Conservation (phyloP, 2,888 invertebrate genomes). For the Thalpophila matura region DNA sequence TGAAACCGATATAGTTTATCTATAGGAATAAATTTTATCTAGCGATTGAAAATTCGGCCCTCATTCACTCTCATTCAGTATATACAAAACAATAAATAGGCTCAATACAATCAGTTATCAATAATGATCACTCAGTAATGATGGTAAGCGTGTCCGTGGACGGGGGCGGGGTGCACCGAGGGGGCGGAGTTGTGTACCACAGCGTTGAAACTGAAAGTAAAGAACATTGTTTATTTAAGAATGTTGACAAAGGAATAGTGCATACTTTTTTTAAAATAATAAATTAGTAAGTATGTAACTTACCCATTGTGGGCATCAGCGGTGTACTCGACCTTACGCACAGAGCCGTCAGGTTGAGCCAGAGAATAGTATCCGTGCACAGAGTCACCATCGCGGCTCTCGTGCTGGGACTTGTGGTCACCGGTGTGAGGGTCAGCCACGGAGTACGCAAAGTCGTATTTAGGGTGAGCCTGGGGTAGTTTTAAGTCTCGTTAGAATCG, state of each 20-base stretch:
- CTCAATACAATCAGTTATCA: slow-evolving; percentile 3
- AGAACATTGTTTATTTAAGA: not conserved
- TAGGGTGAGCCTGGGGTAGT: slow-evolving; percentile 79
- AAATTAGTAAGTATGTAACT: slow-evolving; percentile 4
- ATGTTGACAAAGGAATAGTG: not conserved
- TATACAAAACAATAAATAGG: slow-evolving; percentile 44
- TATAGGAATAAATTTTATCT: too few relatives aligned
- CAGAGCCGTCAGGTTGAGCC: slow-evolving; percentile 88
- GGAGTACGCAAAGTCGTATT: slow-evolving; percentile 88
- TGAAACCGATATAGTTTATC: too few relatives aligned
- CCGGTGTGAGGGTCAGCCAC: slow-evolving; percentile 90
- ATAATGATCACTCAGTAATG: slow-evolving; percentile 66
- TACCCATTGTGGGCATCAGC: slow-evolving; percentile 75
- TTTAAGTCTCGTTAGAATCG: too few relatives aligned
- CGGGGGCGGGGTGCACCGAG: slow-evolving; percentile 76
- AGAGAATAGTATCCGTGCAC: slow-evolving; percentile 91
- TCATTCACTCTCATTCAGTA: slow-evolving; percentile 13
- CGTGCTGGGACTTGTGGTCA: slow-evolving; percentile 90
- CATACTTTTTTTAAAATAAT: not conserved
- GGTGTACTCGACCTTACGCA: slow-evolving; percentile 88
- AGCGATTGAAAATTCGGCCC: too few relatives aligned
- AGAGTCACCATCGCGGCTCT: slow-evolving; percentile 87
- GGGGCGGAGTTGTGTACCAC: slow-evolving; percentile 85
- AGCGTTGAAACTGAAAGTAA: slow-evolving; percentile 82
- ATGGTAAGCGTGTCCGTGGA: slow-evolving; percentile 70